Percentiles rank a stretch among this genome's conserved stretches.
These are phyloP conservation scores for Torymus tubicola DNA, from an alignment of 2,888 invertebrate genomes.

Conservation along the genomic window DNA sequence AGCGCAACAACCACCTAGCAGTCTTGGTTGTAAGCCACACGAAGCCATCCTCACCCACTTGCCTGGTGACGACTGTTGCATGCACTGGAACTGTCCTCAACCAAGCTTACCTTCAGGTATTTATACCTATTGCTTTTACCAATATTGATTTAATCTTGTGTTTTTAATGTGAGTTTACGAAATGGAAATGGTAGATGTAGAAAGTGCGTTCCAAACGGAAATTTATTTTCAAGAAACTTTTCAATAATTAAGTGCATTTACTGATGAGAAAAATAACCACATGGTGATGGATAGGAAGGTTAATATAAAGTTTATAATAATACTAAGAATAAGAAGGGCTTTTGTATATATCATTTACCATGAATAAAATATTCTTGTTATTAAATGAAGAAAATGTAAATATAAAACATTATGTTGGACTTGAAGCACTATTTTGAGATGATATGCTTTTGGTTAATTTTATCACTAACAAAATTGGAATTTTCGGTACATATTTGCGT, in stretches of 20 bases:
- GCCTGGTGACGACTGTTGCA: constrained; percentile 90
- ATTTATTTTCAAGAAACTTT: not conserved
- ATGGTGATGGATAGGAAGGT: constrained; percentile 33
- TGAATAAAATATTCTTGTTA: not conserved
- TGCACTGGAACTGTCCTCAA: constrained; percentile 82
- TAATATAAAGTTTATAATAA: too few species aligned
- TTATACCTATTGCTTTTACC: constrained; percentile 2
- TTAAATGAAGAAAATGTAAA: constrained; percentile 1
- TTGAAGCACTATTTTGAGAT: constrained; percentile 10
- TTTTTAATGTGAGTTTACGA: constrained; percentile 1
- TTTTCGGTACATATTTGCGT: not conserved
- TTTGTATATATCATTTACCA: constrained; percentile 19
- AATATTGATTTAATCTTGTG: not conserved
- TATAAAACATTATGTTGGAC: not conserved
- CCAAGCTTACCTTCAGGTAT: constrained; percentile 57
- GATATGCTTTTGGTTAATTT: constrained; percentile 38
- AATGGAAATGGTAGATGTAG: constrained; percentile 20
- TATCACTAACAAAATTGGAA: constrained; percentile 53
- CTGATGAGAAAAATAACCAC: constrained; percentile 31
- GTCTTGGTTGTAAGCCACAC: constrained; percentile 84
- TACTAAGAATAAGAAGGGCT: not conserved
- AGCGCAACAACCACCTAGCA: constrained; percentile 85
- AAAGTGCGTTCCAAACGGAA: constrained; percentile 21
- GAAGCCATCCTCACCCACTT: constrained; percentile 82
- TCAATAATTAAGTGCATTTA: constrained; percentile 12